These are phyloP conservation scores for Nematostella vectensis DNA, from an alignment of 92 coral and sea anemone species.

Conservation along the genomic window DNA sequence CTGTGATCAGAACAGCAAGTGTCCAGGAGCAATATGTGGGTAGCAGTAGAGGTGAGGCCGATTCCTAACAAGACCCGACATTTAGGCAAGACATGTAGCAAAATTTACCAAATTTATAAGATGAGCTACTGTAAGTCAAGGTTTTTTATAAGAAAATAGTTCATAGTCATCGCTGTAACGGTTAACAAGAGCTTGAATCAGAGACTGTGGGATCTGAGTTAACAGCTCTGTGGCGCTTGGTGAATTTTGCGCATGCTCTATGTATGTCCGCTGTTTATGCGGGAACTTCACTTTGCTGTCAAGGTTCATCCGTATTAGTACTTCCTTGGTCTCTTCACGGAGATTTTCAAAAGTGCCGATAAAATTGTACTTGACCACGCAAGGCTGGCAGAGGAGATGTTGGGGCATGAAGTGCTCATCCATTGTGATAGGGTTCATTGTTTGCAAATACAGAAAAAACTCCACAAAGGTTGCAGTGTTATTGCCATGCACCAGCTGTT, in stretches of 20 bases:
- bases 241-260: constrained; percentile 2
- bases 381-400: constrained; percentile 56
- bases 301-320: constrained; percentile 33
- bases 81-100: too few species aligned
- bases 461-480: constrained; percentile 26
- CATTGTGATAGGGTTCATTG: constrained; percentile 26
- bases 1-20: too few species aligned
- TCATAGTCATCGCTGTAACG: constrained; percentile 41
- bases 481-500: background rate
- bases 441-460: constrained; percentile 37
- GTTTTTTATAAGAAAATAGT: too few species aligned
- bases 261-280: constrained; percentile 32
- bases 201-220: constrained; percentile 10
- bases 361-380: constrained; percentile 58
- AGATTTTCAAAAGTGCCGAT: constrained; percentile 68
- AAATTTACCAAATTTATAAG: too few species aligned
- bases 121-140: too few species aligned
- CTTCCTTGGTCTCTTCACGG: constrained; percentile 37
- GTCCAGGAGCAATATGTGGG: too few species aligned
- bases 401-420: constrained; percentile 70
- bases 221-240: constrained; percentile 1
- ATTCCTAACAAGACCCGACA: too few species aligned
- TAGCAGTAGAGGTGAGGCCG: too few species aligned
- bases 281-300: constrained; percentile 53
- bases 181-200: constrained; percentile 28